Evolutionary conservation across 35 echinoderm and acorn worm genomes (phyloP).

Genomic region (Strongylocentrotus purpuratus): DNA sequence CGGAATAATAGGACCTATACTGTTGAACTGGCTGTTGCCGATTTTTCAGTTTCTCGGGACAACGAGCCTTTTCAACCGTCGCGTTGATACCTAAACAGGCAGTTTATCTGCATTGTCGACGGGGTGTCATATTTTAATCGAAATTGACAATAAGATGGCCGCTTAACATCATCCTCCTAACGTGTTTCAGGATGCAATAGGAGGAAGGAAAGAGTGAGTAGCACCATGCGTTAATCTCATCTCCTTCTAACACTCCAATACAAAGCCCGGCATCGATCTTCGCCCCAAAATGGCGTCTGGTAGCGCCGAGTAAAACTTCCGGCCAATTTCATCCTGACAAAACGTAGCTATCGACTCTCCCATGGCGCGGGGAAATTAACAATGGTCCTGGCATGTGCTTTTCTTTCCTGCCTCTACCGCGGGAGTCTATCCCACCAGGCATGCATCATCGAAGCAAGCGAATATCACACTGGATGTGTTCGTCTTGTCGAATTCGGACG

Average conservation of each 20-base stretch:
- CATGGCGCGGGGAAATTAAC: constrained; percentile 48
- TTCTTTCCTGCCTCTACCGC: constrained; percentile 30
- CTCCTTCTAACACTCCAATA: constrained; percentile 17
- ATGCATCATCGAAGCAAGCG: neutral
- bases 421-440: constrained; percentile 11
- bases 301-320: constrained; percentile 52
- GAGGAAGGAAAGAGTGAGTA: constrained; percentile 48
- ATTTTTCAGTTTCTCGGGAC: neutral
- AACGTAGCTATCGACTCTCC: constrained; percentile 47
- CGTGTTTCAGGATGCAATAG: neutral
- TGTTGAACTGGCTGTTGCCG: neutral
- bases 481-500: constrained; percentile 26
- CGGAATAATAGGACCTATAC: neutral
- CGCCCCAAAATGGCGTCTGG: constrained; percentile 44
- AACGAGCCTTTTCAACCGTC: neutral
- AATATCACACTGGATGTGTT: neutral
- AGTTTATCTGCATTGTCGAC: constrained; percentile 8
- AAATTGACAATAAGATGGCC: neutral
- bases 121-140: neutral
- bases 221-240: constrained; percentile 44
- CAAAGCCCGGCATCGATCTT: constrained; percentile 45
- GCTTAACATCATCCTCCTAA: neutral
- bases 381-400: constrained; percentile 52
- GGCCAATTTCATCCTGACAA: constrained; percentile 56
- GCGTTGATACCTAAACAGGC: neutral